Conservation (phyloP, 1,140 invertebrate genomes). For the Apis dorsata region DNA sequence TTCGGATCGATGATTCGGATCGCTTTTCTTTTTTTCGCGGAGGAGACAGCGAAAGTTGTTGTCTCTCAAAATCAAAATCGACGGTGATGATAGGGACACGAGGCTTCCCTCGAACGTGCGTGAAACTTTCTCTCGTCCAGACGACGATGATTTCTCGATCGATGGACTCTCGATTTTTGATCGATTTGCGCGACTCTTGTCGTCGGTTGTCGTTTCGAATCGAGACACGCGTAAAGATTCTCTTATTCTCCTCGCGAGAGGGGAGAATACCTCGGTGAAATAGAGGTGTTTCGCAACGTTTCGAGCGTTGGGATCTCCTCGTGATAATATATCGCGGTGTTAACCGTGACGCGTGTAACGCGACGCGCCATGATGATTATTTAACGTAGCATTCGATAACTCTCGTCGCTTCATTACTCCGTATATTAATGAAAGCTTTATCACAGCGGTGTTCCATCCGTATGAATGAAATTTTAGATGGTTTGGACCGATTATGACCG, state of each 20-base stretch:
- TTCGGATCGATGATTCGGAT: neutral
- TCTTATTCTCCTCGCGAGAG: neutral
- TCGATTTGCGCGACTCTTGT: neutral
- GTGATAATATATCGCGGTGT: slow-evolving; percentile 10
- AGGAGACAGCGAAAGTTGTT: no score
- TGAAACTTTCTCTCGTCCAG: slow-evolving; percentile 18
- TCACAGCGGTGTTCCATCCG: no score
- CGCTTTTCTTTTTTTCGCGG: no score
- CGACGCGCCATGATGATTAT: slow-evolving; percentile 1
- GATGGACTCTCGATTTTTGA: slow-evolving; percentile 27
- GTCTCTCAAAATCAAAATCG: no score
- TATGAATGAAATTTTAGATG: no score
- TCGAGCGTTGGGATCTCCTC: neutral
- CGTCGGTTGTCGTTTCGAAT: no score
- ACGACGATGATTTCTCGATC: neutral
- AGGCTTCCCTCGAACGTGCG: no score
- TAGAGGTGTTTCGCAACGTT: slow-evolving; percentile 17
- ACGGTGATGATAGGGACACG: neutral
- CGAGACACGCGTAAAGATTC: no score
- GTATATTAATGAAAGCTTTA: neutral
- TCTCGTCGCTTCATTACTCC: neutral
- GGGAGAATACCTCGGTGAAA: neutral
- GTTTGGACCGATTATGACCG: no score
- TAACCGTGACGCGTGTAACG: neutral
- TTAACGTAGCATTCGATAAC: slow-evolving; percentile 8